phyloP scores from a whole-genome alignment of 2,888 invertebrate genomes.

The Mythimna impura region DNA sequence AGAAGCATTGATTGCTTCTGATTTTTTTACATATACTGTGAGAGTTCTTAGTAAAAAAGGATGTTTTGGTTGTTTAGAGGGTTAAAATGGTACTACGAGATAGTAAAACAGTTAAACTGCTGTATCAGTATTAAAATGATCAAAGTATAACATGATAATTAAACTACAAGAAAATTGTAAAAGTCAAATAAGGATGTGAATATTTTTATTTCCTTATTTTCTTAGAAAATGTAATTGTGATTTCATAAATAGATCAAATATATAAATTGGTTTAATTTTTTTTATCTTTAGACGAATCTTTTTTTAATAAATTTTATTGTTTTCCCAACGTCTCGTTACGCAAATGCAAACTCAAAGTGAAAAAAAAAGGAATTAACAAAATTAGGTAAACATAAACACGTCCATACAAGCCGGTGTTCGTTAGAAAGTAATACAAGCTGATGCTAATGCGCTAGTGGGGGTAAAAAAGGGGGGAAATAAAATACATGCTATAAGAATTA shows the following conservation, averaged over 20 bases:
- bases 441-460: constrained; percentile 54
- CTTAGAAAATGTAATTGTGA: background rate
- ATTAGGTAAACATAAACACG: constrained; percentile 77
- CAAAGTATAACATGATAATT: background rate
- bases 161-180: background rate
- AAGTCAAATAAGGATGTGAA: background rate
- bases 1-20: background rate
- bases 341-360: constrained; percentile 83
- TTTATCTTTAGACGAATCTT: no score
- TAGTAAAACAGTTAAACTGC: background rate
- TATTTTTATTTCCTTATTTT: background rate
- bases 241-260: background rate
- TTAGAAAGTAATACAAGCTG: constrained; percentile 71
- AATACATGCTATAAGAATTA: constrained; percentile 73
- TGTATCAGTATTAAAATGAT: no score
- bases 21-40: background rate
- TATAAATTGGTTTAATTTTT: background rate
- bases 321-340: constrained; percentile 86
- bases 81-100: background rate
- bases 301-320: background rate
- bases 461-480: constrained; percentile 43
- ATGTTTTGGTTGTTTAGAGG: background rate
- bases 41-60: background rate
- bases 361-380: constrained; percentile 74
- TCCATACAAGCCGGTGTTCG: constrained; percentile 85